phyloP scores from a whole-genome alignment of 2,113 vertebrate species.

The Nesoenas mayeri region DNA sequence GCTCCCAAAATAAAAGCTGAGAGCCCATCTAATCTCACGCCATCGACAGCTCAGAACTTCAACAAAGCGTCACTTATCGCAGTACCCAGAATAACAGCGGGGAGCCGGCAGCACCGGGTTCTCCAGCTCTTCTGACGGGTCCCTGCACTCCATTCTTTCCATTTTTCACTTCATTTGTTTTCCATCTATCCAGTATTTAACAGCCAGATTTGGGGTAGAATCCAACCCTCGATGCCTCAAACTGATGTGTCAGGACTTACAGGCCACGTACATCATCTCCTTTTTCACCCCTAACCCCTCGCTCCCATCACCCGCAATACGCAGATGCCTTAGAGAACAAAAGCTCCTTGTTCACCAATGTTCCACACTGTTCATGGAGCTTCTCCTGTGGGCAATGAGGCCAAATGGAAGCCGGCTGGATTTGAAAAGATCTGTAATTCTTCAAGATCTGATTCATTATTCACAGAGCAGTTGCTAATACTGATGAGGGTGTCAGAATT shows the following conservation, averaged over 20 bases:
- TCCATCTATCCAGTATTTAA: not conserved
- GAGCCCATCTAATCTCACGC: not conserved
- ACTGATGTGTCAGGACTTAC: no score
- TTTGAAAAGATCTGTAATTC: not conserved
- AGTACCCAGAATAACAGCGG: not conserved
- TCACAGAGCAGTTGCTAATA: slow-evolving; percentile 16
- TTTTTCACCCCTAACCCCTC: not conserved
- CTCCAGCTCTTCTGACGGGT: not conserved
- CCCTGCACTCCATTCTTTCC: not conserved
- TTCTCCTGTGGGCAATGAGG: not conserved
- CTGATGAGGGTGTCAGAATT: slow-evolving; percentile 16
- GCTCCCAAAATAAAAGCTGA: not conserved
- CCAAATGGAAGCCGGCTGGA: not conserved
- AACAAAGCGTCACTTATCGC: not conserved
- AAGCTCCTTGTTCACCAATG: not conserved
- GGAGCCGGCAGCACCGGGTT: not conserved
- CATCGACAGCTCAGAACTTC: not conserved
- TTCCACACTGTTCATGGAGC: not conserved
- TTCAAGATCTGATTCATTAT: slow-evolving; percentile 8
- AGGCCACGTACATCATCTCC: not conserved
- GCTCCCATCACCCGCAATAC: not conserved
- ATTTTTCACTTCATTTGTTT: not conserved
- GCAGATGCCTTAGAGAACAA: not conserved
- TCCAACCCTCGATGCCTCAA: not conserved
- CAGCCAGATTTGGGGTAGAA: not conserved